These are phyloP conservation scores for Scaptomyza reducta DNA, from an alignment of 2,888 invertebrate species.

Conservation along the genomic window DNA sequence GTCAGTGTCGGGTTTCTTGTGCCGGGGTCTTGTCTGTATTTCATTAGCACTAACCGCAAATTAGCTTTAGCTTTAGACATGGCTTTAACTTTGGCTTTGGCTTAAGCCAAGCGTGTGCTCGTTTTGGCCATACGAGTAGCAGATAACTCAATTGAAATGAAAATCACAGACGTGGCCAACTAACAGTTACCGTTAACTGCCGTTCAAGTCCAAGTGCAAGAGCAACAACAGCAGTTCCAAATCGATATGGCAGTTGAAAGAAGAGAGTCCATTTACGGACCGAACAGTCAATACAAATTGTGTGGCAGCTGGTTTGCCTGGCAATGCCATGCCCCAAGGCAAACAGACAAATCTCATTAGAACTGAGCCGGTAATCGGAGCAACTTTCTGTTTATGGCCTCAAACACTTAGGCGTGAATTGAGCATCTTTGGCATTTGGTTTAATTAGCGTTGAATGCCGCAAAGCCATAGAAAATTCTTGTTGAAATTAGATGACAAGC, in stretches of 20 bases:
- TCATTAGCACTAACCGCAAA: conserved; percentile 72
- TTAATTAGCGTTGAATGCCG: conserved; percentile 71
- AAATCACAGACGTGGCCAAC: conserved; percentile 60
- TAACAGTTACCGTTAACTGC: conserved; percentile 51
- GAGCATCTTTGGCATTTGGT: conserved; percentile 74
- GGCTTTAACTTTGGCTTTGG: conserved; percentile 2
- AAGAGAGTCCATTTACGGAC: conserved; percentile 53
- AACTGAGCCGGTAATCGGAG: conserved; percentile 64
- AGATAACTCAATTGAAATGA: conserved; percentile 79
- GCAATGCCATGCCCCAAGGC: conserved; percentile 48
- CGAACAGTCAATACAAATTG: conserved; percentile 59
- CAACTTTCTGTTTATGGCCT: conserved; percentile 72
- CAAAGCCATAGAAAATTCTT: conserved; percentile 57
- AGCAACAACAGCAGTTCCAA: conserved; percentile 10
- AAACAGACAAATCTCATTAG: conserved; percentile 55
- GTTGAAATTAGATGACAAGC: conserved; percentile 61
- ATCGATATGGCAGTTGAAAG: conserved; percentile 22
- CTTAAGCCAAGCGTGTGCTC: conserved; percentile 45
- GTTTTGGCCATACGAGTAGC: conserved; percentile 34
- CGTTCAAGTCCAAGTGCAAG: conserved; percentile 36
- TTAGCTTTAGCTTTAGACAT: conserved; percentile 46
- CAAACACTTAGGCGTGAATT: conserved; percentile 80
- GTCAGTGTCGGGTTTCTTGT: conserved; percentile 23
- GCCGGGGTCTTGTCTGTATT: conserved; percentile 44
- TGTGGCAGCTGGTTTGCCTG: conserved; percentile 35